A percentile compares a stretch with the other conserved stretches of the same genome.
Evolutionary conservation across 2,113 vertebrate genomes (phyloP).

Genomic region (Rattus norvegicus): GRCr8 NC_086024.1:59222001-59222500

Average conservation of each 20-base stretch:
- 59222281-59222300: background rate
- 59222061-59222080: slow-evolving; percentile 43
- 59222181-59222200: slow-evolving; percentile 21
- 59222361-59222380: background rate
- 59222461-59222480: slow-evolving; percentile 9
- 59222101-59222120: slow-evolving; percentile 66
- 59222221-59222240: slow-evolving; percentile 15
- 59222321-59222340: background rate
- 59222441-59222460: background rate
- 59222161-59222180: slow-evolving; percentile 86
- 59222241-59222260: background rate
- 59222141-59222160: slow-evolving; percentile 81
- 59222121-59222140: slow-evolving; percentile 77
- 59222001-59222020: slow-evolving; percentile 57
- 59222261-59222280: background rate
- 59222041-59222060: slow-evolving; percentile 84
- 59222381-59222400: background rate
- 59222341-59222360: background rate
- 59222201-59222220: slow-evolving; percentile 40
- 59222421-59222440: slow-evolving; percentile 20
- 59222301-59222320: background rate
- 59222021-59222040: slow-evolving; percentile 86
- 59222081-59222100: slow-evolving; percentile 59
- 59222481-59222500: background rate
- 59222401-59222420: background rate